Conservation (phyloP, 2,113 vertebrate genomes). For the Sakesphorus luctuosus region DNA sequence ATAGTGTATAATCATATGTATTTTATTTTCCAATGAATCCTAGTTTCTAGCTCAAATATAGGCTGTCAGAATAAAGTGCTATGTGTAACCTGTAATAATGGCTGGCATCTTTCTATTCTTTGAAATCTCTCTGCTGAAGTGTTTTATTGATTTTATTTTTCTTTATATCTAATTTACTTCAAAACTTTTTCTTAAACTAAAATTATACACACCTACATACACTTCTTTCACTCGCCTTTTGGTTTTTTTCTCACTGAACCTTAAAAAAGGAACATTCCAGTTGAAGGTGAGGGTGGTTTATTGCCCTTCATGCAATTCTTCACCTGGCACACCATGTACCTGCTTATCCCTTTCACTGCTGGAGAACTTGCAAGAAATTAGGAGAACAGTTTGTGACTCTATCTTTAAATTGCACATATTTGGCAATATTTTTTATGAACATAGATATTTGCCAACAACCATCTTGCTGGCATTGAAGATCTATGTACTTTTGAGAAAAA, state of each 20-base stretch:
- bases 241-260: neutral
- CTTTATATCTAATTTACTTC: neutral
- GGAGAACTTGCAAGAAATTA: neutral
- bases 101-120: neutral
- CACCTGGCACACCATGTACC: accelerated
- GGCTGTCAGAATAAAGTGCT: neutral
- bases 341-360: neutral
- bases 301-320: neutral
- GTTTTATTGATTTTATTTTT: neutral
- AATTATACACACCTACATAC: neutral
- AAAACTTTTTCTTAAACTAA: neutral
- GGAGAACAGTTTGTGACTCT: neutral
- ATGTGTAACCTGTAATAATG: neutral
- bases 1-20: neutral
- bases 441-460: neutral
- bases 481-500: neutral
- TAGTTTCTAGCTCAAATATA: neutral
- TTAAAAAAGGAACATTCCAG: neutral
- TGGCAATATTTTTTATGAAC: neutral
- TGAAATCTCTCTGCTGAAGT: neutral
- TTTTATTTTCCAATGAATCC: neutral
- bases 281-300: neutral
- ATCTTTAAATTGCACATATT: neutral
- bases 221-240: neutral
- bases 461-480: neutral